Evolutionary conservation across 2,888 invertebrate species (phyloP).

Genomic region (Drosophila multiciliata): DNA sequence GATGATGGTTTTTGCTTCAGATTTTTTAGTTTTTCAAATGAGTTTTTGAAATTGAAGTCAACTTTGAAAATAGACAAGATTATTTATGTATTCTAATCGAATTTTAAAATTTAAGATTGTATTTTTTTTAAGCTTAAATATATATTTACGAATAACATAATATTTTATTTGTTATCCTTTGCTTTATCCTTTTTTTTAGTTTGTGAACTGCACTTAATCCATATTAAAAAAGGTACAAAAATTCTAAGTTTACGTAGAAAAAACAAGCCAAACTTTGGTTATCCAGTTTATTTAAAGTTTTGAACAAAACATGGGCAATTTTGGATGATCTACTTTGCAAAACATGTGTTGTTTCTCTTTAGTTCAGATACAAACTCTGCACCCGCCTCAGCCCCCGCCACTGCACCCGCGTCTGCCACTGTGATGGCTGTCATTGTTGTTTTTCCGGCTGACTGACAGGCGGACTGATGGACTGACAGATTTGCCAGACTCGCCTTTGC

Average conservation of each 20-base stretch:
- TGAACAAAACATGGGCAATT: background rate
- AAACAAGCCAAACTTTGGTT: background rate
- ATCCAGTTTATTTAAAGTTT: background rate
- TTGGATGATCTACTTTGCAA: conserved; percentile 1
- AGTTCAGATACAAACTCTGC: background rate
- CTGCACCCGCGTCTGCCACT: background rate
- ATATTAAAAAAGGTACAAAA: background rate
- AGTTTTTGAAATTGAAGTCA: background rate
- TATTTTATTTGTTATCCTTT: background rate
- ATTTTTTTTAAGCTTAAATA: no score
- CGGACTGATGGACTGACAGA: conserved; percentile 2
- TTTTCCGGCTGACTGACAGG: conserved; percentile 39
- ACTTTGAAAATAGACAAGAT: no score
- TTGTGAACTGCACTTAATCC: background rate
- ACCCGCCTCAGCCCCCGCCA: background rate
- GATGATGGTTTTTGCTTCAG: background rate
- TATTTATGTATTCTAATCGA: background rate
- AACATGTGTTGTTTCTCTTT: background rate
- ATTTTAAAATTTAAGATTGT: background rate
- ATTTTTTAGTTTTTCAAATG: accelerated
- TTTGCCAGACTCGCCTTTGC: conserved; percentile 26
- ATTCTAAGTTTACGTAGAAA: background rate
- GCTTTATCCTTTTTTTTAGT: background rate
- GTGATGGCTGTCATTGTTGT: conserved; percentile 44
- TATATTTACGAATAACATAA: background rate